Evolutionary conservation across 2,113 vertebrate species (phyloP).

Genomic region (Saccopteryx leptura): DNA sequence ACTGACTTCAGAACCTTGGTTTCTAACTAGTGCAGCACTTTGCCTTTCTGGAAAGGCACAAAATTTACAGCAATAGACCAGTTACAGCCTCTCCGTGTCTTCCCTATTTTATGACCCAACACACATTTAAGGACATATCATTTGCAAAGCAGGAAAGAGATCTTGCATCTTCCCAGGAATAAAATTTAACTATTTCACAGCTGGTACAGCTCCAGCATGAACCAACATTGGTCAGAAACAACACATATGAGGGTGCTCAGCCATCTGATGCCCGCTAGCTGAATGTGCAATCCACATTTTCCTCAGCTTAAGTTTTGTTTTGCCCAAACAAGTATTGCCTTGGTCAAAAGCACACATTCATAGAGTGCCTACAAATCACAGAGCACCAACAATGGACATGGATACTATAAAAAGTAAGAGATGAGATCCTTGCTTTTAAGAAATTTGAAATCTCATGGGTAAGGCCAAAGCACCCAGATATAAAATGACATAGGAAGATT

Average conservation of each 20-base stretch:
- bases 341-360: background rate
- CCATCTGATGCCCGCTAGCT: background rate
- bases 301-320: conserved; percentile 9
- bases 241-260: background rate
- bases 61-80: background rate
- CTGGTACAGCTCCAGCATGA: background rate
- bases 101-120: background rate
- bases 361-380: background rate
- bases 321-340: background rate
- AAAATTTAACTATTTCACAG: conserved; percentile 31
- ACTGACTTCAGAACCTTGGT: background rate
- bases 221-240: background rate
- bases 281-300: background rate
- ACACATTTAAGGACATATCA: background rate
- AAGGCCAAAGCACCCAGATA: background rate
- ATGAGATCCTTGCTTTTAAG: conserved; percentile 9
- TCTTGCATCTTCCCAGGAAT: background rate
- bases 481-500: background rate
- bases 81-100: background rate
- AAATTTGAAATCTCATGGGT: background rate
- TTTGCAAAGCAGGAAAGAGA: background rate
- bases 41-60: conserved; percentile 20
- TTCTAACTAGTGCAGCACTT: background rate
- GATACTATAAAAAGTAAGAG: background rate
- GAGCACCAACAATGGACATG: background rate